phyloP scores from a whole-genome alignment of 2,797 vertebrate genomes.

The Simalia tracyae region DNA sequence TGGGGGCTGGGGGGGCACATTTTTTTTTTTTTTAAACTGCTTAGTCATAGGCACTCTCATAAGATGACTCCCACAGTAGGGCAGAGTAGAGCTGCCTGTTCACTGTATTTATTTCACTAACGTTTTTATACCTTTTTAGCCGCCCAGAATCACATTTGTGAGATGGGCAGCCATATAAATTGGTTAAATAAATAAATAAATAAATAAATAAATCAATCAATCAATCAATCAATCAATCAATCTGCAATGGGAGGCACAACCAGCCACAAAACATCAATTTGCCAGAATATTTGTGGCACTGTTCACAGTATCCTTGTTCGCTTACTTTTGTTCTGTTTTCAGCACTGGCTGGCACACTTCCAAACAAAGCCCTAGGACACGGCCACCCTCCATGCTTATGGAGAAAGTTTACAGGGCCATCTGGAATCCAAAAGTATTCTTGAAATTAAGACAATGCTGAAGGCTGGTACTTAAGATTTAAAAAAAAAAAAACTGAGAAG shows the following conservation, averaged over 20 bases:
- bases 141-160: neutral
- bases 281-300: neutral
- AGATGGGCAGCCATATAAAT: neutral
- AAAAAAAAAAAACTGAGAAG: neutral
- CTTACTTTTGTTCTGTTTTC: neutral
- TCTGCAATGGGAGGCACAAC: neutral
- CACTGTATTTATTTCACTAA: neutral
- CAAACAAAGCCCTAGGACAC: neutral
- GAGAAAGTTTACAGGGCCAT: neutral
- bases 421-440: neutral
- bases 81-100: neutral
- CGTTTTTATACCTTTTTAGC: neutral
- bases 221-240: too few relatives aligned
- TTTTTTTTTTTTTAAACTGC: too few relatives aligned
- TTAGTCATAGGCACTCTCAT: neutral
- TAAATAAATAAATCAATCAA: too few relatives aligned
- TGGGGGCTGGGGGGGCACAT: too few relatives aligned
- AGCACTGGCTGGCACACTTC: neutral
- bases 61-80: neutral
- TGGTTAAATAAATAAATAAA: too few relatives aligned
- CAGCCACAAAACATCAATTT: neutral
- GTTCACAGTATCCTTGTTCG: neutral
- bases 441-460: neutral
- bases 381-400: neutral
- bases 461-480: neutral